Base-by-base conservation (phyloP, 1,140 invertebrate species). In the Penaeus indicus region DNA sequence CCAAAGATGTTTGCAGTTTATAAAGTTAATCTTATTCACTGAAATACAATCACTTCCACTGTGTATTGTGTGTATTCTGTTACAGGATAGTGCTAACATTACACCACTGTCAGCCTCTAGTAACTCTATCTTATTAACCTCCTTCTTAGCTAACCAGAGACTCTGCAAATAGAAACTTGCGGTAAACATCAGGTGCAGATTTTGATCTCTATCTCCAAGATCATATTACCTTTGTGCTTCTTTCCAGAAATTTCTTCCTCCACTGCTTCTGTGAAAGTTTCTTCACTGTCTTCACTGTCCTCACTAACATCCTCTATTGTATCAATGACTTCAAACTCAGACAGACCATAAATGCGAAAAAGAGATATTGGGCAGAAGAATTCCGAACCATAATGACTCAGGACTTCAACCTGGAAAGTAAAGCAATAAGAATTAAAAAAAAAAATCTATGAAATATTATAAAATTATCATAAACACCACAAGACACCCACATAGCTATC, bases 291-390 rank as follows among this genome's bases (percentile, higher is more conserved):
- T 42, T 91, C 90, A 21, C 27, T 64, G 61, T 91, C 89, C 38
- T 90, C 90, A 54, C 63, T 54, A 11, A 81, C 32, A 10, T 90
- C 90, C 54, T 91, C 88, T 54, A 89, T 80, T 3, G 88, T 89
- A 54, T 93, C 92, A 63, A 93, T 90, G 18, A 97, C 97, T 92
- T 98, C 97, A 92, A 97, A 97, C 92, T 98, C 97, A 72, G 96
- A 97, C 7, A 97, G 97, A 13, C 98, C 98, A 92, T 97, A 98
- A 8, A 97, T 96, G 64, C 97, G 95, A 93, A 99, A 97, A 22
- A 98, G 93, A 10, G 97, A 99, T 77, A 99, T 94, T 0, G 99
- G 98, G 93, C 99, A 99, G 92, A 97, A 99, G 92, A 99, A 98
- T 93, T 99, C 98, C 7, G 95, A 96, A 19, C 98, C 98, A 92